Percentiles rank a stretch among this genome's conserved stretches.
phyloP scores from a whole-genome alignment of 2,888 invertebrate genomes.

The Biston betularia region DNA sequence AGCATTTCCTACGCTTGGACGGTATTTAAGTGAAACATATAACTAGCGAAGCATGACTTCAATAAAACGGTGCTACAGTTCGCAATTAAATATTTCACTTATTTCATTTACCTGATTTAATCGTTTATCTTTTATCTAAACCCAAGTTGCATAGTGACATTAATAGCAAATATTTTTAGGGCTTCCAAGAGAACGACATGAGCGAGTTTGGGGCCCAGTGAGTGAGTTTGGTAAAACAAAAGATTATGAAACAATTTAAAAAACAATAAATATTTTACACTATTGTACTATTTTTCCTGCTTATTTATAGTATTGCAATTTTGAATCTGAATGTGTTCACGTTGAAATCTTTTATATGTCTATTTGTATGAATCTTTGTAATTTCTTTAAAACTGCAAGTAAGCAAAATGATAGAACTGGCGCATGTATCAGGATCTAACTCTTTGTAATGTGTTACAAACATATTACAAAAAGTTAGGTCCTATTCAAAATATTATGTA shows the following conservation, averaged over 20 bases:
- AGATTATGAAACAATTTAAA: no score
- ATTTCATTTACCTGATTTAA: slow-evolving; percentile 40
- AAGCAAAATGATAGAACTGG: no score
- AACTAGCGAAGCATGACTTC: slow-evolving; percentile 74
- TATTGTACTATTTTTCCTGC: no score
- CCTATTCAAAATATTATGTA: no score
- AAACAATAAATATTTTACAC: no score
- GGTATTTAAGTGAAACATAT: slow-evolving; percentile 77
- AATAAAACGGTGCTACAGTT: slow-evolving; percentile 69
- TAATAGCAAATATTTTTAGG: not conserved
- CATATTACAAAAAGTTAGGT: no score
- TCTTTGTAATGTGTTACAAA: no score
- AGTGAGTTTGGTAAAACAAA: no score
- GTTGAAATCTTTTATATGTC: slow-evolving; percentile 35
- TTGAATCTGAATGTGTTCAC: slow-evolving; percentile 34
- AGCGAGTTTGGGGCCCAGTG: no score
- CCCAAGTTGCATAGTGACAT: not conserved
- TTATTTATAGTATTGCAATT: slow-evolving; percentile 1
- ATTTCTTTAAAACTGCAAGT: no score
- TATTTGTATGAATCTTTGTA: not conserved
- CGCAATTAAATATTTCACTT: slow-evolving; percentile 65
- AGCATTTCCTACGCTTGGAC: slow-evolving; percentile 77
- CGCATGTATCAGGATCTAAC: no score
- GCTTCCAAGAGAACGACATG: no score
- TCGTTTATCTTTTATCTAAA: slow-evolving; percentile 12